These are phyloP conservation scores for Aspiorhynchus laticeps DNA, from an alignment of 2,113 vertebrate genomes.

Conservation along the genomic window DNA sequence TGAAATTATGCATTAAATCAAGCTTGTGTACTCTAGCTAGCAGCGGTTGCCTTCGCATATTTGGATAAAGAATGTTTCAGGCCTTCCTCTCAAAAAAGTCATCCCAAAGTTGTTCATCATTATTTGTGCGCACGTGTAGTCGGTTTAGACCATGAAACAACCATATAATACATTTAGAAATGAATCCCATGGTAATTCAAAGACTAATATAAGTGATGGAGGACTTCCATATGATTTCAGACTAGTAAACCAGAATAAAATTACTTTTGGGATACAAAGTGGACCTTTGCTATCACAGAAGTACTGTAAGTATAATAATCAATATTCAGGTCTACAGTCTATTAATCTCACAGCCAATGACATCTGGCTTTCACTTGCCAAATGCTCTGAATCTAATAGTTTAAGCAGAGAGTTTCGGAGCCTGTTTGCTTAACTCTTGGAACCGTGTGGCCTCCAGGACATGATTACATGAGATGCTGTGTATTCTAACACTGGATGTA, in stretches of 20 bases:
- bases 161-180: background rate
- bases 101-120: background rate
- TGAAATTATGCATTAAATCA: background rate
- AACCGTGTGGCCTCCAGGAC: conserved; percentile 42
- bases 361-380: conserved; percentile 60
- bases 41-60: background rate
- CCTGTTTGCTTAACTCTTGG: conserved; percentile 63
- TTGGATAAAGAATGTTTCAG: background rate
- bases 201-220: background rate
- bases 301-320: conserved; percentile 63
- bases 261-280: background rate
- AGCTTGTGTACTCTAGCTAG: background rate
- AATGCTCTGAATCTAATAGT: conserved; percentile 62
- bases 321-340: background rate
- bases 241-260: background rate
- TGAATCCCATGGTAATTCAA: background rate
- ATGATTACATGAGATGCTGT: conserved; percentile 58
- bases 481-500: conserved; percentile 34
- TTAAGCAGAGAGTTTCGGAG: conserved; percentile 62
- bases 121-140: background rate
- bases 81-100: background rate
- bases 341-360: conserved; percentile 61
- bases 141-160: background rate
- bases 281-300: conserved; percentile 57
- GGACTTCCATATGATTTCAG: background rate